Base-by-base conservation (phyloP, 2,888 invertebrate species). In the Synergus umbraculus region DNA sequence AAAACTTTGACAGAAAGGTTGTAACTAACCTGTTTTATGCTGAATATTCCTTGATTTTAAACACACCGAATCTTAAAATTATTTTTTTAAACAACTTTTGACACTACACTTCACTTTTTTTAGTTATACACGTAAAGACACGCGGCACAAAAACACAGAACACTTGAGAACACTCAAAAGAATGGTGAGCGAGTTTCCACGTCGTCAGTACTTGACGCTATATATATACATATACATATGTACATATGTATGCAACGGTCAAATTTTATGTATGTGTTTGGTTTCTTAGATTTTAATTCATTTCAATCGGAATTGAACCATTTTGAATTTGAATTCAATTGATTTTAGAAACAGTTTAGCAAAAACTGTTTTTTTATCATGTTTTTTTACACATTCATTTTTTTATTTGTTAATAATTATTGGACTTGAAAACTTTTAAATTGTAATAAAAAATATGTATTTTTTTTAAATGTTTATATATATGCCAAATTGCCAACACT, bases 21-120 rank as follows among this genome's bases (percentile, higher is more conserved):
- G n/a, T 54, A n/a, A 54, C 54, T 54, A 54, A 54, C n/a, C 54
- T 54, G n/a, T 54, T 54, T 54, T 54, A n/a, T 54, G 54, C 8
- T n/a, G 0, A 54, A 54, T 54, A 54, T 18, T 54, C n/a, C 54
- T 54, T 54, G n/a, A 54, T 54, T n/a, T 54, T 54, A 8, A 54
- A 54, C n/a, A 2, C n/a, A 37, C 8, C 9, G 7, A n/a, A 54
- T 54, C 54, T 54, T n/a, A n/a, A 54, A 54, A 54, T 54, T 8
- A 54, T n/a, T n/a, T 54, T 54, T 0, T 8, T 54, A 9, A n/a
- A 54, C n/a, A 54, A 54, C n/a, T n/a, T 54, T 54, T 54, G 54
- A 54, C 54, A n/a, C 54, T 54, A n/a, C n/a, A 22, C 22, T 54
- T 15, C n/a, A 5, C 5, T n/a, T 0, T 7, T 54, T 54, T n/a